Percentiles rank a stretch among this genome's conserved stretches.
Evolutionary conservation across 2,888 invertebrate species (phyloP).

Genomic region (Sabellastarte sp.): DNA sequence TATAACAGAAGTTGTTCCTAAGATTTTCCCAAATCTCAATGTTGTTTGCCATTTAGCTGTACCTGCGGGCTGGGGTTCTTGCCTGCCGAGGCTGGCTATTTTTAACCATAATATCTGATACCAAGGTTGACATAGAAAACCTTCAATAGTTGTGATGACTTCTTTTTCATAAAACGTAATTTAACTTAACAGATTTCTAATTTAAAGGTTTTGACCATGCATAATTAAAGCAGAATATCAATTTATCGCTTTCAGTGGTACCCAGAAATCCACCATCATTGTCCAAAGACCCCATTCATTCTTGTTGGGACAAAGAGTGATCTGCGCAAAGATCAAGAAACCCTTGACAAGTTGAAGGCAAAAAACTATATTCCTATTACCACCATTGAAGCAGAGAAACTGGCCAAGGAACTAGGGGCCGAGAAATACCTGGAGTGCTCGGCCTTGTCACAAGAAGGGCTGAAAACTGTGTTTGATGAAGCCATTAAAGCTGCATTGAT

Average conservation of each 20-base stretch:
- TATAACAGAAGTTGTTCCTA: too few species aligned
- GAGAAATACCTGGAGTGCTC: slow-evolving; percentile 98
- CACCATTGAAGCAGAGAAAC: slow-evolving; percentile 82
- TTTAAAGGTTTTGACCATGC: too few species aligned
- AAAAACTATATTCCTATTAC: slow-evolving; percentile 96
- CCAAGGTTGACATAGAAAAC: too few species aligned
- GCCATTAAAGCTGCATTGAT: slow-evolving; percentile 93
- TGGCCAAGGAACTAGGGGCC: slow-evolving; percentile 64
- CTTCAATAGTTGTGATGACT: neutral
- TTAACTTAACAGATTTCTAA: too few species aligned
- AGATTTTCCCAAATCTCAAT: too few species aligned
- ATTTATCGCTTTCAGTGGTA: slow-evolving; percentile 88
- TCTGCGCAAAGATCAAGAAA: slow-evolving; percentile 91
- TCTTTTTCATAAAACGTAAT: neutral
- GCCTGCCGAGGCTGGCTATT: too few species aligned
- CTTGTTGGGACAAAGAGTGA: slow-evolving; percentile 96
- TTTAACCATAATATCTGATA: too few species aligned
- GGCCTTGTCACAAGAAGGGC: slow-evolving; percentile 93
- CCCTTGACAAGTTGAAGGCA: slow-evolving; percentile 91
- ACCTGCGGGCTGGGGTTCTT: too few species aligned
- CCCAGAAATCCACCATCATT: slow-evolving; percentile 98
- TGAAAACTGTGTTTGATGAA: slow-evolving; percentile 99
- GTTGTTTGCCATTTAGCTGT: too few species aligned
- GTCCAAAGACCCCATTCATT: slow-evolving; percentile 98
- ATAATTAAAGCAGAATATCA: too few species aligned